Percentiles rank a stretch among this genome's conserved stretches.
phyloP scores from a whole-genome alignment of 2,113 vertebrate genomes.

The Phrynosoma blainvillii region DNA sequence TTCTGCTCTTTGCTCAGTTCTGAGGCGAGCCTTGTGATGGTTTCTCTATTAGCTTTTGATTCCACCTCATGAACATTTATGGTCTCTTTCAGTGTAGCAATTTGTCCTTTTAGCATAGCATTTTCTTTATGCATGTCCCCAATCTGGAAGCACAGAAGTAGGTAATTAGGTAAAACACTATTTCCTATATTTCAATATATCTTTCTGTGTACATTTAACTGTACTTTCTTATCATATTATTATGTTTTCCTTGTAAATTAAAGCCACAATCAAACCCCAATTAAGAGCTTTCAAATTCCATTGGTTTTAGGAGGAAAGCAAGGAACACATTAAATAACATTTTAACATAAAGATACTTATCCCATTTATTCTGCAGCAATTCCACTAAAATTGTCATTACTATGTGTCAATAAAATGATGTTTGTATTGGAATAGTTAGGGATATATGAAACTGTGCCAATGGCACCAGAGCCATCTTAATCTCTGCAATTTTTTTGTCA shows the following conservation, averaged over 20 bases:
- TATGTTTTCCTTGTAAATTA: neutral
- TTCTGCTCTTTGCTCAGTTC: constrained; percentile 82
- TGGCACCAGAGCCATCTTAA: neutral
- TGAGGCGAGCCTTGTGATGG: constrained; percentile 83
- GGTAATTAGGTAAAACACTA: neutral
- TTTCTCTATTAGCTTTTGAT: constrained; percentile 87
- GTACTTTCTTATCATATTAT: neutral
- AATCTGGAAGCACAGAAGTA: constrained; percentile 71
- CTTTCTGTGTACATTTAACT: neutral
- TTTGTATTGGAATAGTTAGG: neutral
- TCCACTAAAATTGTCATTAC: neutral
- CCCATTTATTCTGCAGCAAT: neutral
- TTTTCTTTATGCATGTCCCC: constrained; percentile 76
- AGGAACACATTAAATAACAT: neutral
- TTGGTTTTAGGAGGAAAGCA: neutral
- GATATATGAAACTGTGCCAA: neutral
- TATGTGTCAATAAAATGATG: neutral
- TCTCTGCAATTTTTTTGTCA: neutral
- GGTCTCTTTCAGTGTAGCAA: constrained; percentile 80
- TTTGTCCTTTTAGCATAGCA: constrained; percentile 70
- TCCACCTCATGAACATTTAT: constrained; percentile 84
- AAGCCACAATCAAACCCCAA: neutral
- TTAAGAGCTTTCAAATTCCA: neutral
- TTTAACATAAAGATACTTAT: neutral
- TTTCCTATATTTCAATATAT: neutral